Base-by-base conservation (phyloP, 1,140 invertebrate species). In the Streblospio benedicti region DNA sequence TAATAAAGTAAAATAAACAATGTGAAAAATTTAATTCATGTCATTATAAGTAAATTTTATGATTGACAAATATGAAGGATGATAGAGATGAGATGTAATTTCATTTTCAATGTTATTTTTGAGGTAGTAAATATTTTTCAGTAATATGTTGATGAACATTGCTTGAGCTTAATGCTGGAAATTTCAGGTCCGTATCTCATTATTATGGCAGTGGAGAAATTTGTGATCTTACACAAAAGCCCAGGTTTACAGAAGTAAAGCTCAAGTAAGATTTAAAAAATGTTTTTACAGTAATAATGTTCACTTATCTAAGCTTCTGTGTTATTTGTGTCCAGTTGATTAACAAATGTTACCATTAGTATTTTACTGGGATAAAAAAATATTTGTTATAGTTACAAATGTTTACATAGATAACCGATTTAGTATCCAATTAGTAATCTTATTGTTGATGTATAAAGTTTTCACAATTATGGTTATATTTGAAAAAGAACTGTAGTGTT, bases 161-260 rank as follows among this genome's bases (percentile, higher is more conserved):
- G n/a, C n/a, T n/a, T n/a, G n/a, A n/a, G n/a, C n/a, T n/a, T n/a
- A n/a, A n/a, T n/a, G n/a, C n/a, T n/a, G n/a, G n/a, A n/a, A n/a
- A 47, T 67, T 70, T 33, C 60, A 79, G 74, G 64, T 85, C 86
- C 54, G 78, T 96, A 1, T 87, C 88, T 23, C 89, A 95, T 73
- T 88, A 90, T 71, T 97, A 97, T 73, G 85, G 86, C 20, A 83
- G 83, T 54, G 94, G 93, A 6, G 86, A 85, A 61, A 69, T 86
- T 27, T 97, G 94, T 78, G 90, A 95, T 75, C 45, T 75, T 41
- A 79, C 76, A 27, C 70, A 69, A 25, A 67, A 67, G 59, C 67
- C 56, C 28, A 67, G 76, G 67, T 52, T 60, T 59, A 73, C 74
- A n/a, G 74, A 76, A 71, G 73, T 78, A 9, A 71, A 88, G 74